phyloP scores from a whole-genome alignment of 2,888 invertebrate genomes.

The Diachrysia chrysitis region DNA sequence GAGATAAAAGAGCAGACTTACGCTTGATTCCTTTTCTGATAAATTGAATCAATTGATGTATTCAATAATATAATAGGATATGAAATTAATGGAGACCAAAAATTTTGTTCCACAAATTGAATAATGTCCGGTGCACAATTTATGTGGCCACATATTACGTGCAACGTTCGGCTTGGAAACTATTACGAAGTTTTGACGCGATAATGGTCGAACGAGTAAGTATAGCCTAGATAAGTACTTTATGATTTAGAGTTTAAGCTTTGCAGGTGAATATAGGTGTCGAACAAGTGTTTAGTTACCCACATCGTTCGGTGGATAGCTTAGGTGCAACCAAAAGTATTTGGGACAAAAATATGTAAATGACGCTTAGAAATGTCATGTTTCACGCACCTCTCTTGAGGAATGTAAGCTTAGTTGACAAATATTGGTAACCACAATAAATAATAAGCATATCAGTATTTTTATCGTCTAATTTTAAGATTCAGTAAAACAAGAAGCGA shows the following conservation, averaged over 20 bases:
- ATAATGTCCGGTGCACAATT: conserved; percentile 50
- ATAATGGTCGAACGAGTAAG: conserved; percentile 51
- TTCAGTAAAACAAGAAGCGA: neutral
- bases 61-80: conserved; percentile 46
- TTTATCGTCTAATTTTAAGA: neutral
- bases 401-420: neutral
- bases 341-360: neutral
- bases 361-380: neutral
- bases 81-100: conserved; percentile 46
- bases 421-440: neutral
- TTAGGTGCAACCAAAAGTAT: neutral
- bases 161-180: conserved; percentile 50
- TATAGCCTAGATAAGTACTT: conserved; percentile 56
- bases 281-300: conserved; percentile 9
- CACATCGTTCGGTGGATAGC: neutral
- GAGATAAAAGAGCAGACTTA: conserved; percentile 42
- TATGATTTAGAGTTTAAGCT: conserved; percentile 37
- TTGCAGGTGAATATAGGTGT: conserved; percentile 21
- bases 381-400: neutral
- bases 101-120: conserved; percentile 50
- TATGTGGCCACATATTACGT: conserved; percentile 57
- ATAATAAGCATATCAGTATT: neutral
- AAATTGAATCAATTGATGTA: conserved; percentile 48
- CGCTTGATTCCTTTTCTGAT: conserved; percentile 27
- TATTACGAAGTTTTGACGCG: conserved; percentile 54